Evolutionary conservation across 2,888 invertebrate genomes (phyloP).

Genomic region (Rhogogaster chlorosoma): DNA sequence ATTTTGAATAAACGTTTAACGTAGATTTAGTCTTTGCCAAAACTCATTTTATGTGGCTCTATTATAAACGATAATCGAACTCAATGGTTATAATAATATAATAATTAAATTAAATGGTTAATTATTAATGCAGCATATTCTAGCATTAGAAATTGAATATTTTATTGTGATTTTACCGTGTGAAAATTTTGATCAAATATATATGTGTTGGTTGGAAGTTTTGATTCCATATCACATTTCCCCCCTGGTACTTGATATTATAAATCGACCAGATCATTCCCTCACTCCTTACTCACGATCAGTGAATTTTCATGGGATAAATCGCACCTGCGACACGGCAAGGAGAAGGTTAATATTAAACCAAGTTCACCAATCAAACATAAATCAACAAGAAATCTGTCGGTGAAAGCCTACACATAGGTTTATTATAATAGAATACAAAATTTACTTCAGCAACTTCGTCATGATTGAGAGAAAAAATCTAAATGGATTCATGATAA

Average conservation of each 20-base stretch:
- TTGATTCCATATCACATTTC: neutral
- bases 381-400: neutral
- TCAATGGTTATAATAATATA: neutral
- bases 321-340: neutral
- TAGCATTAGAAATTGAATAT: neutral
- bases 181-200: neutral
- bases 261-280: neutral
- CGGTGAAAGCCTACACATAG: neutral
- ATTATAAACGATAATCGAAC: neutral
- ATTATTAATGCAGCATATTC: conserved; percentile 6
- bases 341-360: neutral
- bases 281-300: neutral
- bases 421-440: neutral
- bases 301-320: neutral
- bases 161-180: neutral
- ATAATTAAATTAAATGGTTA: neutral
- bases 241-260: neutral
- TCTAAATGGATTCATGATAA: too few relatives aligned
- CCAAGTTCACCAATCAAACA: neutral
- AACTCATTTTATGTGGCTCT: conserved; percentile 35
- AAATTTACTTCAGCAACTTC: conserved; percentile 4
- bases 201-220: conserved; percentile 21
- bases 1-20: neutral
- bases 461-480: neutral
- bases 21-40: conserved; percentile 25